Evolutionary conservation across 37 sponge, comb jelly and placozoan genomes (phyloP), one percentile per base, ranked within the genome.

Genomic region (Crambe crambe): DNA sequence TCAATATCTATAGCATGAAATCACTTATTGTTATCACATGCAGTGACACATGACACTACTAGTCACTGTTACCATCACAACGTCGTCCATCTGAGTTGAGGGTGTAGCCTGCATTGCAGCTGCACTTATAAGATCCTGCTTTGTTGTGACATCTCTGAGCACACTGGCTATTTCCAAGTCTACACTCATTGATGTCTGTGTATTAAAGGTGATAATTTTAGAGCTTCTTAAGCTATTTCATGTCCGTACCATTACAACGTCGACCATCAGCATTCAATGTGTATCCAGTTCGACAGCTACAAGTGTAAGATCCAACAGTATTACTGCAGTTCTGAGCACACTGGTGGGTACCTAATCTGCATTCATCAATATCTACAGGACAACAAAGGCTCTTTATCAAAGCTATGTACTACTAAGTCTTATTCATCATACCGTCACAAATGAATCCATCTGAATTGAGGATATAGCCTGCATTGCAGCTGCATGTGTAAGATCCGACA

Each of bases 221-320:
- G 10, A 23, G 78, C 73, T 39, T 15, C 12, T 12, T 12, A 62
- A 62, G 18, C 63, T 23, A 27, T 62, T 20, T 62, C 63, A 8
- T 20, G 63, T 62, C 63, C 63, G 26, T 58, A 81, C 82, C 83
- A 38, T 75, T 42, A 42, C 85, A 84, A 26, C 17, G 6, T 5
- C 22, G 47, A 4, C 85, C 85, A 75, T 76, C 51, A 21, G 35
- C 47, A 57, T 38, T 36, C 38, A 75, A 37, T 6, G 36, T 10
- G 30, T 76, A 83, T 2, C 84, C 80, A 76, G 82, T 69, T 51
- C 72, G 44, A 78, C 76, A 84, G 70, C 75, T 70, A 62, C 89
- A 89, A 30, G 41, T 70, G 60, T 83, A 89, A 27, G 76, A 72
- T 36, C 89, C 85, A 47, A 12, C 51, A 47, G 51, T 47, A 12